Conservation (phyloP, 2,113 vertebrate genomes). For the Cottus gobio region DNA sequence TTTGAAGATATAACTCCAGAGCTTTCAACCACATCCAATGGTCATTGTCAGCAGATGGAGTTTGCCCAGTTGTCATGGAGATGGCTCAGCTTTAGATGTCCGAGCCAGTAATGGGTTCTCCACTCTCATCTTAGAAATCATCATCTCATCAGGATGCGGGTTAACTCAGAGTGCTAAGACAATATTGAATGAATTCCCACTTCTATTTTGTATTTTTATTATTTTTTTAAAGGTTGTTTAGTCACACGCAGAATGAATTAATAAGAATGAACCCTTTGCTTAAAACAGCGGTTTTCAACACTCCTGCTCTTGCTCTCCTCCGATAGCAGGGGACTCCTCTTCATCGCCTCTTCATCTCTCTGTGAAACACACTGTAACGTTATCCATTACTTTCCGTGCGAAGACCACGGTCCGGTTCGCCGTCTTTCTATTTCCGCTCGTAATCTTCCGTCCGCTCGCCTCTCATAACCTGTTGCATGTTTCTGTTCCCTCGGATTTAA, state of each 20-base stretch:
- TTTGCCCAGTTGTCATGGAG: conserved; percentile 16
- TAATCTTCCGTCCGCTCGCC: conserved; percentile 1
- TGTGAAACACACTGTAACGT: conserved; percentile 1
- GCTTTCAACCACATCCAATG: background rate
- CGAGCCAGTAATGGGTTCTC: background rate
- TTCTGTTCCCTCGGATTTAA: conserved; percentile 60
- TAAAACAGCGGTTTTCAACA: background rate
- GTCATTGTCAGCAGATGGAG: background rate
- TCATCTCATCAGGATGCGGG: background rate
- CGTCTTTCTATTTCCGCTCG: conserved; percentile 12
- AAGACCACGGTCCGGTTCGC: background rate
- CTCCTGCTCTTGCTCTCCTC: background rate
- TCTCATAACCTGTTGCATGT: conserved; percentile 19
- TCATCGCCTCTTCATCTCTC: conserved; percentile 8
- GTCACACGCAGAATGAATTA: background rate
- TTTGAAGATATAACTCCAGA: background rate
- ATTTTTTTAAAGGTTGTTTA: background rate
- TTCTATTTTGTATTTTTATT: background rate
- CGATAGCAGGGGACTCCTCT: background rate
- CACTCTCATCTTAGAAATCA: background rate
- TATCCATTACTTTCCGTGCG: background rate
- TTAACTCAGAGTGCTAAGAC: background rate
- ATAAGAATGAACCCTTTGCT: background rate
- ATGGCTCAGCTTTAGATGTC: background rate
- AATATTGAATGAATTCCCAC: background rate